Evolutionary conservation across 2,888 invertebrate genomes (phyloP), one percentile per base, ranked within the genome.

Genomic region (Drepana falcataria): DNA sequence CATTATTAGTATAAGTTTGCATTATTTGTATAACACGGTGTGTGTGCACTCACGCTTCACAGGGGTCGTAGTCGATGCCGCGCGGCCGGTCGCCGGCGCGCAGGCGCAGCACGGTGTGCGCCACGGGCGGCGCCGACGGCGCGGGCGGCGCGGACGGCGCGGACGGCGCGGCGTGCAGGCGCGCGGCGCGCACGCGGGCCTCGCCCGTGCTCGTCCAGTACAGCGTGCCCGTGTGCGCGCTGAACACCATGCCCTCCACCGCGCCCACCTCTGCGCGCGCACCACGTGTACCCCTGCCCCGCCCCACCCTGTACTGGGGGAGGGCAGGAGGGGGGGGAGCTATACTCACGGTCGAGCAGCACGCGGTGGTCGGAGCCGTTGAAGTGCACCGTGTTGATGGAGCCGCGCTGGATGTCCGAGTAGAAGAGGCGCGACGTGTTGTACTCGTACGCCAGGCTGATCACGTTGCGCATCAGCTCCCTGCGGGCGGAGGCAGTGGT

Each of bases 141-240:
- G 54, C 69, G 65, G 48, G 57, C 44, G 41, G 51, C 35, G 51
- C 53, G 35, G 55, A 55, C 49, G 60, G 59, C 53, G 37, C 52
- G 53, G 59, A 59, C 58, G 56, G 58, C 63, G 53, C 53, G 61
- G 59, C 57, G 55, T 56, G 64, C 53, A 59, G 59, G 56, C 65
- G 63, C 51, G 72, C 78, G 55, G 73, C 76, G 55, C 74, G 74
- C 54, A 85, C 58, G 51, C 74, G 77, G 0, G 95, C 95, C 76
- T 95, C 95, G 75, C 94, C 94, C 77, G 95, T 95, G 74, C 96
- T 94, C 21, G 97, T 97, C 96, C 97, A 98, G 87, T 96, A 98
- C 21, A 98, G 88, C 66, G 94, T 92, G 66, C 94, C 92, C 56
- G 93, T 90, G 9, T 9, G 9, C 9, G 93, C 76, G 58, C 93